A percentile compares a stretch with the other conserved stretches of the same genome.
These are phyloP conservation scores for Sylvicola cinctus DNA, from an alignment of 2,888 invertebrate species.

Conservation along the genomic window DNA sequence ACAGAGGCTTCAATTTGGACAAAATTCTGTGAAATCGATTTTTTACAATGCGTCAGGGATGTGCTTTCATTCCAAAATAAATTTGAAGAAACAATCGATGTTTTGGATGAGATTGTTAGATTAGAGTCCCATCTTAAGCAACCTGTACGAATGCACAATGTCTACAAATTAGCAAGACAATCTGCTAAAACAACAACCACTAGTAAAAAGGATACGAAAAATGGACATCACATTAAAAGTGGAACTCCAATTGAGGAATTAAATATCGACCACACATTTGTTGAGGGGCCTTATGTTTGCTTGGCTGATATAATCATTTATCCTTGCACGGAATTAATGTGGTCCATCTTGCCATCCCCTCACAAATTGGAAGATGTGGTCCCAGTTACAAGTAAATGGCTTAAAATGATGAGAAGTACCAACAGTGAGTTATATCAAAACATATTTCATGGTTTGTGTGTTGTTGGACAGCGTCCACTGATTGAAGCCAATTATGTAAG, in stretches of 20 bases:
- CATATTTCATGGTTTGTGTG: not conserved
- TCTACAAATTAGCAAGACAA: conserved; percentile 50
- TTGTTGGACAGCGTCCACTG: too few relatives aligned
- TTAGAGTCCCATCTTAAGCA: conserved; percentile 71
- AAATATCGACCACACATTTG: conserved; percentile 46
- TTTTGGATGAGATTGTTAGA: conserved; percentile 45
- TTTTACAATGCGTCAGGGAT: conserved; percentile 37
- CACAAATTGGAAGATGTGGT: conserved; percentile 18
- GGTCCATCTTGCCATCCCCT: conserved; percentile 20
- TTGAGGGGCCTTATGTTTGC: conserved; percentile 65
- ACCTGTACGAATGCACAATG: conserved; percentile 69
- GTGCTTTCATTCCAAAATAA: conserved; percentile 5
- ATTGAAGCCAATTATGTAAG: too few relatives aligned
- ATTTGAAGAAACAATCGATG: conserved; percentile 4
- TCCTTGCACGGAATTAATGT: conserved; percentile 42
- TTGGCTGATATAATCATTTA: conserved; percentile 66
- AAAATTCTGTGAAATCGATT: conserved; percentile 73
- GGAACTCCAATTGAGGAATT: conserved; percentile 29
- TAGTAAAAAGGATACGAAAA: conserved; percentile 7
- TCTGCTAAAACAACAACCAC: conserved; percentile 21
- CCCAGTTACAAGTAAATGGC: conserved; percentile 43
- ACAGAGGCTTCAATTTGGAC: conserved; percentile 80
- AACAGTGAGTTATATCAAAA: conserved; percentile 27
- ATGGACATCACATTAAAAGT: conserved; percentile 22
- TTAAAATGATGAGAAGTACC: not conserved